Evolutionary conservation across 2,113 vertebrate species (phyloP).

Genomic region (Seriola aureovittata): DNA sequence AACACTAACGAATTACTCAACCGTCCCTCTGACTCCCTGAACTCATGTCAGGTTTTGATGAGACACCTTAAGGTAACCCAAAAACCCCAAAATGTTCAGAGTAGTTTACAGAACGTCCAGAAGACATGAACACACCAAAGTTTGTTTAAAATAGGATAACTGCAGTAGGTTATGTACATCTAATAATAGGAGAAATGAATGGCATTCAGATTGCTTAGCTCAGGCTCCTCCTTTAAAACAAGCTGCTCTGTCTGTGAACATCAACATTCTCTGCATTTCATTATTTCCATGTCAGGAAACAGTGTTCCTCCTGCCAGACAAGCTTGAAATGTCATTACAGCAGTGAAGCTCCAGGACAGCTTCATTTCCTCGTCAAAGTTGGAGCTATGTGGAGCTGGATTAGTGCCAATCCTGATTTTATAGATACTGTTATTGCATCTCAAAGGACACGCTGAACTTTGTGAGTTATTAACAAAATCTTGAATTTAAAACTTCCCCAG

Average conservation of each 20-base stretch:
- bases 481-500: not conserved
- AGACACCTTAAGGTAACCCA: not conserved
- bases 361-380: slow-evolving; percentile 58
- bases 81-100: not conserved
- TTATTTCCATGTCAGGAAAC: slow-evolving; percentile 50
- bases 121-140: not conserved
- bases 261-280: slow-evolving; percentile 36
- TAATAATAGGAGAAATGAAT: slow-evolving; percentile 34
- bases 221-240: slow-evolving; percentile 10
- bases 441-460: not conserved
- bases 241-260: slow-evolving; percentile 25
- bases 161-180: not conserved
- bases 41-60: no score
- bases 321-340: slow-evolving; percentile 47
- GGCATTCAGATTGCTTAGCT: slow-evolving; percentile 13
- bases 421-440: slow-evolving; percentile 24
- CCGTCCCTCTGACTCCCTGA: no score
- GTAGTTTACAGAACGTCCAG: not conserved
- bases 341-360: slow-evolving; percentile 33
- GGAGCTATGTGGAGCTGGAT: slow-evolving; percentile 12
- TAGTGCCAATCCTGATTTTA: slow-evolving; percentile 35
- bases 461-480: not conserved
- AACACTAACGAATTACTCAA: no score
- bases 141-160: not conserved
- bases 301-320: slow-evolving; percentile 20